phyloP scores from a whole-genome alignment of 2,797 vertebrate species.

The Spheniscus humboldti region DNA sequence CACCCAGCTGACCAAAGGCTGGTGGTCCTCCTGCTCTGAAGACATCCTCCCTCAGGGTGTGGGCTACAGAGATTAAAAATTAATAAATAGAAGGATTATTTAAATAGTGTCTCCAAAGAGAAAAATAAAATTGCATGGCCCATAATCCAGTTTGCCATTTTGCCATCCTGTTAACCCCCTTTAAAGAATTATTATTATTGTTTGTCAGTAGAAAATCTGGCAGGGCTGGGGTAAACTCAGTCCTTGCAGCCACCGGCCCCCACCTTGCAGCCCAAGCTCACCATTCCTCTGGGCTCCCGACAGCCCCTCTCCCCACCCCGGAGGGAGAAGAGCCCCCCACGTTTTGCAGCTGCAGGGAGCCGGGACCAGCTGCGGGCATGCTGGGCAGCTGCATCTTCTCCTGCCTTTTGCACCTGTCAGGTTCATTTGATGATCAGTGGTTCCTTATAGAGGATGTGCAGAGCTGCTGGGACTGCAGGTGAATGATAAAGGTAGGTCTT shows the following conservation, averaged over 20 bases:
- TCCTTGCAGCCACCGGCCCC: neutral
- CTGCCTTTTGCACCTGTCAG: neutral
- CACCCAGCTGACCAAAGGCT: neutral
- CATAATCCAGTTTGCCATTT: neutral
- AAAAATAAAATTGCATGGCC: neutral
- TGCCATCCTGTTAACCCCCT: neutral
- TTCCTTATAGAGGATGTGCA: neutral
- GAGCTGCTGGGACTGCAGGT: neutral
- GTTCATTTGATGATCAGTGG: neutral
- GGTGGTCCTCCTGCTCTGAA: neutral
- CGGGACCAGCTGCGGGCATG: neutral
- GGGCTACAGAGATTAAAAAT: neutral
- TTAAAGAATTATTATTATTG: neutral
- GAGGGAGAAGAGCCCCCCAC: neutral
- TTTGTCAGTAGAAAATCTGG: neutral
- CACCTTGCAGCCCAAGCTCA: neutral
- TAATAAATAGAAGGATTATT: neutral
- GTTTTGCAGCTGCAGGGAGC: neutral
- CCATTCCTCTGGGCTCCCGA: neutral
- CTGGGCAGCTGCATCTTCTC: rapidly evolving
- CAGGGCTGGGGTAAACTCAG: neutral
- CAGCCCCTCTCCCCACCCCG: neutral
- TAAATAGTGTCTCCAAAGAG: neutral
- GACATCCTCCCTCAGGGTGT: neutral
- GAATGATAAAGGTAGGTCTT: slow-evolving; percentile 15